Conservation (phyloP, 2,113 vertebrate genomes). For the Nicator chloris region DNA sequence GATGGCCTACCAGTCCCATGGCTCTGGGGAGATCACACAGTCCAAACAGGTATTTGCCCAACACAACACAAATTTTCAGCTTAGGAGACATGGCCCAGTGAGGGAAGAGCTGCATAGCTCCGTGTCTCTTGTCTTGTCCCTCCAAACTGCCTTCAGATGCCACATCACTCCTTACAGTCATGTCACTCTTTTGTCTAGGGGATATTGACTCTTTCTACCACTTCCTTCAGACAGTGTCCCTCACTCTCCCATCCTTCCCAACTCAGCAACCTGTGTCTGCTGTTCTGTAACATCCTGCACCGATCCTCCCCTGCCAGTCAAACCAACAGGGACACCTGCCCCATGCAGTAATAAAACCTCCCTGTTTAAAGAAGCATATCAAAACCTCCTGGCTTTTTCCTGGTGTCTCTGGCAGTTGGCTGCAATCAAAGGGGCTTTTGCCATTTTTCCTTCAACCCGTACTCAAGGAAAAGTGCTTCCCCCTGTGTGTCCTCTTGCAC, state of each 20-base stretch:
- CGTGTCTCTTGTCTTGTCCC: background rate
- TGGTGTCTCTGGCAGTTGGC: background rate
- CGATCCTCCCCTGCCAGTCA: background rate
- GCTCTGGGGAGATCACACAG: background rate
- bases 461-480: background rate
- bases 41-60: background rate
- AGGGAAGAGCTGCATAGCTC: background rate
- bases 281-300: background rate
- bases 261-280: background rate
- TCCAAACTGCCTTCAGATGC: background rate
- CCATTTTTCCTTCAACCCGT: background rate
- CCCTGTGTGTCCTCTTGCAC: background rate
- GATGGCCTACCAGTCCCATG: background rate
- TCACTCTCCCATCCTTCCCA: background rate
- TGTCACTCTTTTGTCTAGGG: background rate
- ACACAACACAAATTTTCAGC: background rate
- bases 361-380: background rate
- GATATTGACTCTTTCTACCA: background rate
- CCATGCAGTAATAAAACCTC: background rate
- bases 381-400: background rate
- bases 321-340: background rate
- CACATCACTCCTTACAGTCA: background rate
- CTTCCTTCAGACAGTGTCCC: background rate
- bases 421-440: background rate
- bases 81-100: background rate